A percentile compares a stretch with the other conserved stretches of the same genome.
phyloP scores from a whole-genome alignment of 2,113 vertebrate genomes.

The Chrysemys picta region DNA sequence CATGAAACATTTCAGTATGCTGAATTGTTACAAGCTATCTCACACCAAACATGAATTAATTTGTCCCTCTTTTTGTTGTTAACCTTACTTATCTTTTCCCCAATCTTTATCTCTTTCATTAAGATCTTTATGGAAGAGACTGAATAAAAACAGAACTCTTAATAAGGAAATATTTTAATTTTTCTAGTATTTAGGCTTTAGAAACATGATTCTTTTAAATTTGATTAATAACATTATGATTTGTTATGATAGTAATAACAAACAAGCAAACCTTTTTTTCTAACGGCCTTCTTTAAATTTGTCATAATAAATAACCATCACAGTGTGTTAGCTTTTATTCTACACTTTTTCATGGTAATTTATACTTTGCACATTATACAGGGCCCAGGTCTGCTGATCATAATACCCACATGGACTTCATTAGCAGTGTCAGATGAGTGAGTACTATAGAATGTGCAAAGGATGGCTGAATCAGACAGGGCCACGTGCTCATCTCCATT shows the following conservation, averaged over 20 bases:
- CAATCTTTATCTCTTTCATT: not conserved
- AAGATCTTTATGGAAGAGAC: not conserved
- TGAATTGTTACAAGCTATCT: not conserved
- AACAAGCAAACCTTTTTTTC: not conserved
- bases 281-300: not conserved
- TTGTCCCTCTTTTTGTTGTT: not conserved
- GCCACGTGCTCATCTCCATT: not conserved
- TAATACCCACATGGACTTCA: not conserved
- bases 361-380: not conserved
- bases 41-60: not conserved
- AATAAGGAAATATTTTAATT: not conserved
- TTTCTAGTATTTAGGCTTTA: not conserved
- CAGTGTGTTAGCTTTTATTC: conserved; percentile 40
- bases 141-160: not conserved
- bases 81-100: not conserved
- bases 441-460: not conserved
- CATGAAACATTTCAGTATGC: not conserved
- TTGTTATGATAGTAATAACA: not conserved
- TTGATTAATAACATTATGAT: not conserved
- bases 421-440: not conserved
- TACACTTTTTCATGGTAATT: conserved; percentile 9
- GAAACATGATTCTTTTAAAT: not conserved
- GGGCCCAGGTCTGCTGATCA: not conserved
- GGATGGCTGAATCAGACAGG: not conserved
- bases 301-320: conserved; percentile 10